Percentiles rank a stretch among this genome's conserved stretches.
phyloP scores from a whole-genome alignment of 2,888 invertebrate genomes.

The Drosophila cognata region DNA sequence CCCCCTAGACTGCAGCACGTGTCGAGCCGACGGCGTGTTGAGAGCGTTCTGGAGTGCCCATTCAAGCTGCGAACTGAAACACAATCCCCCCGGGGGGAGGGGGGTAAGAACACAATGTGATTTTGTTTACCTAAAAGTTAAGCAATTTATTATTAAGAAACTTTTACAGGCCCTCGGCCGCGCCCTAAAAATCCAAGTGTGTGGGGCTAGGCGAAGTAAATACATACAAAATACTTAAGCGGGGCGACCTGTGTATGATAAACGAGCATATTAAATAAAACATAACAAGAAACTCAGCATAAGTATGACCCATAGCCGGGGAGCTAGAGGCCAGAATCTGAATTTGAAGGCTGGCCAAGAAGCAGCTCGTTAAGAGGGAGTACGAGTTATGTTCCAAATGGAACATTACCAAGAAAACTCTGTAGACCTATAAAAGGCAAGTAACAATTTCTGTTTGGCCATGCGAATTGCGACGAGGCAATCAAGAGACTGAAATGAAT shows the following conservation, averaged over 20 bases:
- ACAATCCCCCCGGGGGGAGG: not conserved
- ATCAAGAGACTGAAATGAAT: constrained; percentile 12
- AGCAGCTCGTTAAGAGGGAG: constrained; percentile 16
- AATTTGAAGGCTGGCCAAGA: constrained; percentile 30
- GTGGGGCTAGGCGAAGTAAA: constrained; percentile 20
- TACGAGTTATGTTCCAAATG: constrained; percentile 4
- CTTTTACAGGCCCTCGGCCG: constrained; percentile 57
- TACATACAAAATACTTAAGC: constrained; percentile 30
- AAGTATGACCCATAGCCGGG: constrained; percentile 20
- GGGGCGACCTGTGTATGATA: constrained; percentile 55
- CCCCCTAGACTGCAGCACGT: constrained; percentile 17
- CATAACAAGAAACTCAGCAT: constrained; percentile 44
- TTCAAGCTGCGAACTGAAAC: constrained; percentile 1
- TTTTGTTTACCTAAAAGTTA: constrained; percentile 78
- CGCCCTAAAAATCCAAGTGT: constrained; percentile 28
- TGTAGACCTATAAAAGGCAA: constrained; percentile 1
- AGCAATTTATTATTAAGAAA: constrained; percentile 79
- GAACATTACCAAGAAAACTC: constrained; percentile 17
- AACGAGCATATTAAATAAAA: constrained; percentile 65
- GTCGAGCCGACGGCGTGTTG: constrained; percentile 60
- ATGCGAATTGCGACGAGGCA: not conserved
- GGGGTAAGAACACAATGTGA: constrained; percentile 40
- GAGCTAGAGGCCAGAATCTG: constrained; percentile 3
- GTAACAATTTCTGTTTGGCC: not conserved
- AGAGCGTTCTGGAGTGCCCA: constrained; percentile 41